phyloP scores from a whole-genome alignment of 1,140 invertebrate genomes.

The Probaryconus sp. region DNA sequence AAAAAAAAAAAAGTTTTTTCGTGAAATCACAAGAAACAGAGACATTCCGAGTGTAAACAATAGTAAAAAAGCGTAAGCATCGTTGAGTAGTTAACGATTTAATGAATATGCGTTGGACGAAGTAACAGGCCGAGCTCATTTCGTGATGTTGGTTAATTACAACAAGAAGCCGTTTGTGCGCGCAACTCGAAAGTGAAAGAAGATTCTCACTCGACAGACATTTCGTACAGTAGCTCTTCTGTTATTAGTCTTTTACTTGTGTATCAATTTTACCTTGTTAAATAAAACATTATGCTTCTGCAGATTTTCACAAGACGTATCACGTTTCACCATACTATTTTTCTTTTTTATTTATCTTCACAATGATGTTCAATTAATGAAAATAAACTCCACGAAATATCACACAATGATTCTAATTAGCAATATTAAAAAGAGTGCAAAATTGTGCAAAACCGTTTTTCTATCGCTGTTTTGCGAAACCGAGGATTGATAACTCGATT shows the following conservation, averaged over 20 bases:
- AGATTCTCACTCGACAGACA: slow-evolving; percentile 44
- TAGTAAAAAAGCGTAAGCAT: slow-evolving; percentile 54
- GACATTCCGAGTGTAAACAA: slow-evolving; percentile 55
- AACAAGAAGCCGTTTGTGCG: slow-evolving; percentile 56
- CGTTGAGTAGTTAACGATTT: slow-evolving; percentile 59
- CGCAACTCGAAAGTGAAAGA: slow-evolving; percentile 56
- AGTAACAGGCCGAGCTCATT: slow-evolving; percentile 51
- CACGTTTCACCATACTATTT: too few species aligned
- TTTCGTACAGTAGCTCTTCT: slow-evolving; percentile 42
- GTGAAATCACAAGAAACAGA: slow-evolving; percentile 37
- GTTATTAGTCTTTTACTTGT: slow-evolving; percentile 31
- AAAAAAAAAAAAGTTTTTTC: too few species aligned
- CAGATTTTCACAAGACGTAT: slow-evolving; percentile 35
- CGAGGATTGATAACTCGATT: too few species aligned
- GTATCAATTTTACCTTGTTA: slow-evolving; percentile 39
- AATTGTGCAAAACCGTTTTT: too few species aligned
- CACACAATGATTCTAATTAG: too few species aligned
- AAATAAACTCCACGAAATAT: too few species aligned
- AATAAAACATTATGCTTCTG: slow-evolving; percentile 33
- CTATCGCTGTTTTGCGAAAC: too few species aligned
- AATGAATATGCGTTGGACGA: slow-evolving; percentile 56
- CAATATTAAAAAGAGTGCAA: too few species aligned
- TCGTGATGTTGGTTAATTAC: slow-evolving; percentile 59
- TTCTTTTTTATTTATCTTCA: too few species aligned
- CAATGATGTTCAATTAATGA: too few species aligned